Base-by-base conservation (phyloP, 53 echinoderm and acorn worm genomes). In the Holothuria leucospilota region DNA sequence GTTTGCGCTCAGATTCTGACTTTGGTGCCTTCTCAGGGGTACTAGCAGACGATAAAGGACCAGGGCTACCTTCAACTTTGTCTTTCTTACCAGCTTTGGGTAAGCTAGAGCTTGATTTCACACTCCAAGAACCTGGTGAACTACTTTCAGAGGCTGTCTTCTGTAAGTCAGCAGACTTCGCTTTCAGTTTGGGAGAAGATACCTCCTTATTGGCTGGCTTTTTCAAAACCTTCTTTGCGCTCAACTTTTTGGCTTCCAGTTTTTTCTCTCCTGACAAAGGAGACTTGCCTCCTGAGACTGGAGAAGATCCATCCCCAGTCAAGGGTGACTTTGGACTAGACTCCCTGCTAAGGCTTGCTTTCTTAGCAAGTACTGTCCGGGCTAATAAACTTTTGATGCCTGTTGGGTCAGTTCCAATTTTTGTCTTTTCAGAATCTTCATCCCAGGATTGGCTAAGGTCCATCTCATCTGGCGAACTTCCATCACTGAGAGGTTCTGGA, bases 41-140 rank as follows among this genome's bases (percentile, higher is more conserved):
- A 38, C 80, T 80, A 34, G 80, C 59, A 67, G 67, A 67, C 13
- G 80, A 80, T 6, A 80, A 29, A 59, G 61, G 56, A 20, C 80
- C 61, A n/a, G 80, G 80, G 38, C 80, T 80, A 6, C 34, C 80
- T 34, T 59, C 80, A 27, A 29, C 14, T 20, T 80, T 80, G 29
- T 80, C 80, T 61, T 34, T 80, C 80, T 60, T 59, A 38, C 29
- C 61, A 4, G 18, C 59, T 29, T 61, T 59, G 11, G 80, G 38
- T 5, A 62, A 20, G 26, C 80, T 80, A 14, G 61, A 59, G 39
- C 20, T 62, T 20, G 80, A 80, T 60, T 80, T 80, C 3, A 56
- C 28, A 20, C 80, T 80, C 75, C 75, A 75, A 0, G 75, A 51
- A 59, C 80, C 80, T 29, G 80, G 80, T 61, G 80, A 80, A 80